A percentile compares a stretch with the other conserved stretches of the same genome.
These are phyloP conservation scores for Pangasius djambal DNA, from an alignment of 2,797 vertebrate species.

Conservation along the genomic window DNA sequence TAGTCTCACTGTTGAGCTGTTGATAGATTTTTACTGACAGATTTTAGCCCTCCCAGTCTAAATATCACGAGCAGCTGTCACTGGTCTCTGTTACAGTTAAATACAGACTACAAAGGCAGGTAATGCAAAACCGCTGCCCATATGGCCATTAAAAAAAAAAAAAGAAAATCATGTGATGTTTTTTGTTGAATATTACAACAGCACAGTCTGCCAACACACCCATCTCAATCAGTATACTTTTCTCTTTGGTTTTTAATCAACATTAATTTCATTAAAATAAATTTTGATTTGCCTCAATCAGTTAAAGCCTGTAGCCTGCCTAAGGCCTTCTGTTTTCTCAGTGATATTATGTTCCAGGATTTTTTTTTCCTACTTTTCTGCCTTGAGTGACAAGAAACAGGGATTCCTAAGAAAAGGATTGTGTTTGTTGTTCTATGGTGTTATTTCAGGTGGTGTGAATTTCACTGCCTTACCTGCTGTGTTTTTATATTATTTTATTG, in stretches of 20 bases:
- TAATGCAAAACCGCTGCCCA: neutral
- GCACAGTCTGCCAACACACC: neutral
- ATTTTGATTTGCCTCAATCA: neutral
- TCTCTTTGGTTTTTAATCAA: neutral
- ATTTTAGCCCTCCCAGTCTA: neutral
- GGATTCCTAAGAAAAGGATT: conserved; percentile 15
- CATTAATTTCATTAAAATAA: neutral
- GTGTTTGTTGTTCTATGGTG: conserved; percentile 12
- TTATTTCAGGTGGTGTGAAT: conserved; percentile 47
- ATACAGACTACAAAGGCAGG: conserved; percentile 1
- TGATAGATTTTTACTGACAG: conserved; percentile 1
- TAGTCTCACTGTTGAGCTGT: neutral
- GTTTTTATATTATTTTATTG: conserved; percentile 2
- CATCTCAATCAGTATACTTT: neutral
- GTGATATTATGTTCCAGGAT: neutral
- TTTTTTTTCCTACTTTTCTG: neutral
- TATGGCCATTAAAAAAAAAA: neutral
- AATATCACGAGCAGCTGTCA: neutral
- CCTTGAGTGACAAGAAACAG: neutral
- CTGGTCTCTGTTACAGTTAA: neutral
- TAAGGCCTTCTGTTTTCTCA: neutral
- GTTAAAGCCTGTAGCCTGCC: neutral
- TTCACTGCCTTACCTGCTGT: conserved; percentile 13
- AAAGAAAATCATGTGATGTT: neutral
- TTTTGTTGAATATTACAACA: neutral